A percentile compares a stretch with the other conserved stretches of the same genome.
Conservation (phyloP, 2,113 vertebrate species). For the Bostrychus sinensis region DNA sequence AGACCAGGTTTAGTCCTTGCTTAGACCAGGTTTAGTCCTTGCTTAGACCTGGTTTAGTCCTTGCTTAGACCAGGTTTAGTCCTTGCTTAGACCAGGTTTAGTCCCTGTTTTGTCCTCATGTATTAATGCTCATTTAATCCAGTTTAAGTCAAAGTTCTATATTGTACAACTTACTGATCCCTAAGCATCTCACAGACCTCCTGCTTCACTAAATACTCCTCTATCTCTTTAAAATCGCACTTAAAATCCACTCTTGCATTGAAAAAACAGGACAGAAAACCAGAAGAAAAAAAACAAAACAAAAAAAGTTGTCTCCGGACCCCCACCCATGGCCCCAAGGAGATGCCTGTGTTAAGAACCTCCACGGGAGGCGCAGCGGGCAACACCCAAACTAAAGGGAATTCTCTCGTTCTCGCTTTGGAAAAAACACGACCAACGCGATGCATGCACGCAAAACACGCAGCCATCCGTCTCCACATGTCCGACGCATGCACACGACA, state of each 20-base stretch:
- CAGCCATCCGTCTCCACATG: not conserved
- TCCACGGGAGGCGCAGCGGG: constrained; percentile 82
- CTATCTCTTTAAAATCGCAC: not conserved
- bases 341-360: constrained; percentile 74
- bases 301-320: constrained; percentile 35
- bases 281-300: not conserved
- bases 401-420: constrained; percentile 65
- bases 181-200: not conserved
- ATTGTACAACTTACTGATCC: too few species aligned
- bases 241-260: constrained; percentile 27
- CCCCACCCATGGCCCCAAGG: constrained; percentile 43
- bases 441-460: constrained; percentile 24
- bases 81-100: too few species aligned
- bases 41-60: too few species aligned
- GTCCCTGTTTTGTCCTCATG: too few species aligned
- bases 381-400: constrained; percentile 73
- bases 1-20: too few species aligned
- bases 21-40: too few species aligned
- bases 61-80: too few species aligned
- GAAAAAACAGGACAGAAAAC: constrained; percentile 26
- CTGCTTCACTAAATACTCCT: not conserved
- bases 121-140: too few species aligned
- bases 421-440: constrained; percentile 39
- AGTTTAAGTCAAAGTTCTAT: too few species aligned
- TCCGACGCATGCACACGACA: not conserved